Evolutionary conservation across 2,113 vertebrate species (phyloP).

Genomic region (Chiloscyllium plagiosum): DNA sequence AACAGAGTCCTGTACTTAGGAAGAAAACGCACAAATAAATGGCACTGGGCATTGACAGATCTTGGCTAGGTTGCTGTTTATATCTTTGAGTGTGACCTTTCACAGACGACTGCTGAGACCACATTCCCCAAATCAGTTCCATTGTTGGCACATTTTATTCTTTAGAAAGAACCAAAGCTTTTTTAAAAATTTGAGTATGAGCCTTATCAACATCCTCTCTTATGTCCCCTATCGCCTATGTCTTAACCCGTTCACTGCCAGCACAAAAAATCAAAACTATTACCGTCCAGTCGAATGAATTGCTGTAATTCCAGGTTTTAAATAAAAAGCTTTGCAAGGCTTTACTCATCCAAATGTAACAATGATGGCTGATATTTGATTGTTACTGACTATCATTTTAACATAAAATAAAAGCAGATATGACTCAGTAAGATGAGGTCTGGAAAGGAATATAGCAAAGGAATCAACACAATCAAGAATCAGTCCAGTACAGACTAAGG

Average conservation of each 20-base stretch:
- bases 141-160: neutral
- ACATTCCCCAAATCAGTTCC: neutral
- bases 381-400: no score
- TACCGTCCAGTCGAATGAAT: neutral
- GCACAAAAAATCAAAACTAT: neutral
- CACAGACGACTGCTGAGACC: neutral
- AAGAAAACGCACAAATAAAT: neutral
- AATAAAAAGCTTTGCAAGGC: no score
- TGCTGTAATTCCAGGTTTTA: neutral
- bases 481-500: neutral
- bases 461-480: neutral
- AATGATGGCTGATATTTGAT: neutral
- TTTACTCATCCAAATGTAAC: neutral
- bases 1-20: neutral
- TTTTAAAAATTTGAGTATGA: neutral
- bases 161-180: neutral
- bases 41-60: neutral
- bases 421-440: neutral
- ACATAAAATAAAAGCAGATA: neutral
- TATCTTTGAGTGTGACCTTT: constrained; percentile 20
- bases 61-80: neutral
- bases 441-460: neutral
- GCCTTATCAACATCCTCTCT: neutral
- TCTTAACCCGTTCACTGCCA: neutral
- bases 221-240: neutral